phyloP scores from a whole-genome alignment of 2,113 vertebrate species.

The Daphoenositta chrysoptera region DNA sequence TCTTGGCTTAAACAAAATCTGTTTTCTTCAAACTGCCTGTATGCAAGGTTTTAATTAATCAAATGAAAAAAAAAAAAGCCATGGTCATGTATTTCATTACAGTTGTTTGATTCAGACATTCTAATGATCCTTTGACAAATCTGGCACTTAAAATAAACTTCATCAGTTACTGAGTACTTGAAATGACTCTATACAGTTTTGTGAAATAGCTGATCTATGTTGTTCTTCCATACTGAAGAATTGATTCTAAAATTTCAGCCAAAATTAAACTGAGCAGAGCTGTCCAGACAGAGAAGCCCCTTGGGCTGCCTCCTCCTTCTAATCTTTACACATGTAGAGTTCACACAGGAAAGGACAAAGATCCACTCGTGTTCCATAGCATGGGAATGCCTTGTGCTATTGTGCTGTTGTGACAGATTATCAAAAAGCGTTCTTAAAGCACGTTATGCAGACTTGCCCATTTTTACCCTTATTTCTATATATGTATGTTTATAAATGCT shows the following conservation, averaged over 20 bases:
- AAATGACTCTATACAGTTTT: neutral
- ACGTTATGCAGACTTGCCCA: neutral
- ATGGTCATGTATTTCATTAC: neutral
- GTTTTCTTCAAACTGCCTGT: neutral
- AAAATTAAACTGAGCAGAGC: neutral
- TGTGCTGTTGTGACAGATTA: neutral
- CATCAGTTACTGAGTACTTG: neutral
- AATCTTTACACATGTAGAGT: neutral
- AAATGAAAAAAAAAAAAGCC: neutral
- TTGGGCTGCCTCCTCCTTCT: neutral
- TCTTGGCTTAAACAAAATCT: neutral
- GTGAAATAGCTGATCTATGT: neutral
- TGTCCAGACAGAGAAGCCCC: neutral
- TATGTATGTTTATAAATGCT: neutral
- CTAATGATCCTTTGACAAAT: neutral
- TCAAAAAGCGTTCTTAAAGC: neutral
- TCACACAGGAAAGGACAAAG: neutral
- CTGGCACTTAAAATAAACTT: neutral
- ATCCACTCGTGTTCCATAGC: neutral
- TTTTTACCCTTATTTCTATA: neutral
- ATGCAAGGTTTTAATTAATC: neutral
- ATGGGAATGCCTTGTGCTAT: neutral
- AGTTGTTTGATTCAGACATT: neutral
- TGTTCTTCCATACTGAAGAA: neutral
- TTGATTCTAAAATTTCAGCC: neutral